These are phyloP conservation scores for Cnemophilus loriae DNA, from an alignment of 2,113 vertebrate genomes.

Conservation along the genomic window DNA sequence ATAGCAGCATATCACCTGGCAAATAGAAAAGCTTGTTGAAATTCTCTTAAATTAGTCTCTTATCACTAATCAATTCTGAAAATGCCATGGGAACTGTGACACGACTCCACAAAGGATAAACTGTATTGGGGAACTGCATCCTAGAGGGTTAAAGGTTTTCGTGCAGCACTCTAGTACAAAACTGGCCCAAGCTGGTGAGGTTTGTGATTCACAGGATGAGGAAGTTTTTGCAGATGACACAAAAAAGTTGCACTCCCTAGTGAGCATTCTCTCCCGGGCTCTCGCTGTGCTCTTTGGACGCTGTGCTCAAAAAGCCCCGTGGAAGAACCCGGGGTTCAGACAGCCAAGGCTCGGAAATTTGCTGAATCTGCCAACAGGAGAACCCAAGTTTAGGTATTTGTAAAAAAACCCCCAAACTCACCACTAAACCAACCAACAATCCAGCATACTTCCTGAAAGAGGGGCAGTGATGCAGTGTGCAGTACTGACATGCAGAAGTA, in stretches of 20 bases:
- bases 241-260: neutral
- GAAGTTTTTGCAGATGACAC: neutral
- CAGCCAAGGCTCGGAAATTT: neutral
- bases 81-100: neutral
- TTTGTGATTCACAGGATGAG: rapidly evolving
- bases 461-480: too few species aligned
- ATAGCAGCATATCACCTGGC: neutral
- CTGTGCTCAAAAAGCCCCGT: neutral
- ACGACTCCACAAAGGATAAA: neutral
- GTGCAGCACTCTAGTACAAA: neutral
- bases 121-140: neutral
- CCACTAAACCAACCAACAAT: neutral
- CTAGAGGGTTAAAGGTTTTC: neutral
- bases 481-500: neutral
- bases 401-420: neutral
- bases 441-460: neutral
- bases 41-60: neutral
- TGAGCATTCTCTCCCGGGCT: neutral
- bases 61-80: neutral
- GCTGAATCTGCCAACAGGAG: neutral
- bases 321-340: rapidly evolving
- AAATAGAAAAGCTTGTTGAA: neutral
- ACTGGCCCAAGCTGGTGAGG: neutral
- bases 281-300: neutral
- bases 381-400: neutral